These are phyloP conservation scores for Vombatus ursinus DNA, from an alignment of 2,113 vertebrate species.

Conservation along the genomic window DNA sequence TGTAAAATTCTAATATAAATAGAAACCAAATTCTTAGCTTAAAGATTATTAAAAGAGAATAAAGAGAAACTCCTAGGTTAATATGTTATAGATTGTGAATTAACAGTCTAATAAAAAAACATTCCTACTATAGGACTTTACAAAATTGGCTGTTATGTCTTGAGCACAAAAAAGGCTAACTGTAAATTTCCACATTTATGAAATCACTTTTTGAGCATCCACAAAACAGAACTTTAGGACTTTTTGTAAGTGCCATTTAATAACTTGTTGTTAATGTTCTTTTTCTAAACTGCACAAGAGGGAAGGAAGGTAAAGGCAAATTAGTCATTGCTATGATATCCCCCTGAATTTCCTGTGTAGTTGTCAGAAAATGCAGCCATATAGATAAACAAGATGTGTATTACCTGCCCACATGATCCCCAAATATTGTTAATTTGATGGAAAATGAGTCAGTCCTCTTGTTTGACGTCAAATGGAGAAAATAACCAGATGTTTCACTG, in stretches of 20 bases:
- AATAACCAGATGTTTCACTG: constrained; percentile 27
- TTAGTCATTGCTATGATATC: constrained; percentile 37
- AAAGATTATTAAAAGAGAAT: neutral
- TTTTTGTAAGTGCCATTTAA: constrained; percentile 57
- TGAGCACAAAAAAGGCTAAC: constrained; percentile 52
- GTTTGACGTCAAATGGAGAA: constrained; percentile 48
- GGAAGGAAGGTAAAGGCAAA: constrained; percentile 33
- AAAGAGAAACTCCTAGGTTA: neutral
- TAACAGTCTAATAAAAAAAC: constrained; percentile 20
- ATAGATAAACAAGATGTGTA: constrained; percentile 51
- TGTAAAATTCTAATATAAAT: constrained; percentile 16
- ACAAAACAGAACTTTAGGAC: constrained; percentile 47
- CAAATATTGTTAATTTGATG: constrained; percentile 49
- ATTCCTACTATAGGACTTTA: constrained; percentile 12
- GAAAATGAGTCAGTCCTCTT: constrained; percentile 9
- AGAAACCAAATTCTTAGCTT: constrained; percentile 35
- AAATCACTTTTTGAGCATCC: constrained; percentile 49
- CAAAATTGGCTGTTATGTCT: constrained; percentile 2
- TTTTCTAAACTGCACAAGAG: constrained; percentile 42
- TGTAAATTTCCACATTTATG: constrained; percentile 54
- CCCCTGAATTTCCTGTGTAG: constrained; percentile 48
- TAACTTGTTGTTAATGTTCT: constrained; percentile 50
- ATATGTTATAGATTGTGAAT: constrained; percentile 38
- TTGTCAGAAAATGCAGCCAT: neutral
- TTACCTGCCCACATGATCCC: neutral